Evolutionary conservation across 2,113 vertebrate species (phyloP).

Genomic region (Meriones unguiculatus): DNA sequence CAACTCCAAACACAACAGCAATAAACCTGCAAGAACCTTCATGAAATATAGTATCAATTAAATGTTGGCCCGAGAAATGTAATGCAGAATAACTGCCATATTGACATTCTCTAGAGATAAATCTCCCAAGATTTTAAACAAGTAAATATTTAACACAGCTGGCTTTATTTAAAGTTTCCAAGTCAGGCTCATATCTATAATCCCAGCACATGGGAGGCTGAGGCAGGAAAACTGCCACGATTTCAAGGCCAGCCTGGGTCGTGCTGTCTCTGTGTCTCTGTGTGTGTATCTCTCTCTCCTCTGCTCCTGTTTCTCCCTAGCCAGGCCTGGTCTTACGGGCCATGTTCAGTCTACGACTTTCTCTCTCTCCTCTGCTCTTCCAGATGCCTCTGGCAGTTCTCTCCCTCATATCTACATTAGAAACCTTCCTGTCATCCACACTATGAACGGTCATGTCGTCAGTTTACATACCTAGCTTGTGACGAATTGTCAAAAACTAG

Average conservation of each 20-base stretch:
- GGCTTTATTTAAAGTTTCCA: slow-evolving; percentile 71
- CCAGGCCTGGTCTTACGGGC: neutral
- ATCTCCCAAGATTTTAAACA: slow-evolving; percentile 65
- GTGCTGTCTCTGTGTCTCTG: neutral
- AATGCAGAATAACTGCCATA: slow-evolving; percentile 44
- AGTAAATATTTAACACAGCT: slow-evolving; percentile 67
- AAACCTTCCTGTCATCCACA: neutral
- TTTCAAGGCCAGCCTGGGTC: neutral
- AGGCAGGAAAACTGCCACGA: neutral
- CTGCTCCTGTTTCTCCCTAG: neutral
- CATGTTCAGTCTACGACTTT: neutral
- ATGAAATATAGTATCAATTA: slow-evolving; percentile 68
- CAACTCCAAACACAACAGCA: slow-evolving; percentile 57
- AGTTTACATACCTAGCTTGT: neutral
- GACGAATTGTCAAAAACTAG: neutral
- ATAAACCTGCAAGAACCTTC: slow-evolving; percentile 67
- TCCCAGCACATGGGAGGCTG: neutral
- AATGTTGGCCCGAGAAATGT: slow-evolving; percentile 44
- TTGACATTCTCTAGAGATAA: slow-evolving; percentile 69
- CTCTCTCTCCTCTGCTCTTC: neutral
- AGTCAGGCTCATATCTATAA: neutral
- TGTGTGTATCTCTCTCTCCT: neutral
- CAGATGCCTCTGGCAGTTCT: neutral
- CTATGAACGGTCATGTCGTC: neutral
- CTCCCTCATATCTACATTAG: neutral